These are phyloP conservation scores for Podiceps cristatus DNA, from an alignment of 2,113 vertebrate species.

Conservation along the genomic window DNA sequence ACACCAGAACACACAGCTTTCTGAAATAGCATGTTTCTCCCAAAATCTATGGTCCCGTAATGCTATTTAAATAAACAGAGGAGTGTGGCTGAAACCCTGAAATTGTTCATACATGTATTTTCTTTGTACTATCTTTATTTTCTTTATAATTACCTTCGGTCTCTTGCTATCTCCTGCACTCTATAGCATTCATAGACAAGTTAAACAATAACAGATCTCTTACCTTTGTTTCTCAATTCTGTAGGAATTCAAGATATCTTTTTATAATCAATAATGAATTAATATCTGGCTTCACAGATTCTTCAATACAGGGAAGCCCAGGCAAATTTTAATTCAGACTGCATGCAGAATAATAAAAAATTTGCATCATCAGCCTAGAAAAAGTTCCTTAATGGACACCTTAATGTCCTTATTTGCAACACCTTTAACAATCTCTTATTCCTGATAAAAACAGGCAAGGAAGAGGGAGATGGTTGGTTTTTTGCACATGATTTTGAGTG, in stretches of 20 bases:
- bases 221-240: neutral
- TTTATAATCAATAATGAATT: neutral
- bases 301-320: neutral
- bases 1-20: neutral
- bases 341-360: neutral
- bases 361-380: neutral
- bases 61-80: neutral
- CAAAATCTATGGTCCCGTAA: neutral
- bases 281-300: neutral
- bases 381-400: neutral
- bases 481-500: neutral
- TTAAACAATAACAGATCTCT: neutral
- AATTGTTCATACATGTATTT: neutral
- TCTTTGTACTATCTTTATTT: neutral
- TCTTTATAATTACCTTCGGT: too few species aligned
- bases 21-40: neutral
- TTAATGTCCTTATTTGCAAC: neutral
- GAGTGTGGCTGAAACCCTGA: neutral
- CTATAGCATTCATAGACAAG: neutral
- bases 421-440: neutral
- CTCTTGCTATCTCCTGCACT: neutral
- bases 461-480: neutral
- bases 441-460: neutral
- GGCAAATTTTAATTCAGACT: neutral
- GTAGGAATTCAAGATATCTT: neutral